Percentiles rank a stretch among this genome's conserved stretches.
Conservation (phyloP, 2,797 vertebrate genomes). For the Odontamblyopus lacepedii region DNA sequence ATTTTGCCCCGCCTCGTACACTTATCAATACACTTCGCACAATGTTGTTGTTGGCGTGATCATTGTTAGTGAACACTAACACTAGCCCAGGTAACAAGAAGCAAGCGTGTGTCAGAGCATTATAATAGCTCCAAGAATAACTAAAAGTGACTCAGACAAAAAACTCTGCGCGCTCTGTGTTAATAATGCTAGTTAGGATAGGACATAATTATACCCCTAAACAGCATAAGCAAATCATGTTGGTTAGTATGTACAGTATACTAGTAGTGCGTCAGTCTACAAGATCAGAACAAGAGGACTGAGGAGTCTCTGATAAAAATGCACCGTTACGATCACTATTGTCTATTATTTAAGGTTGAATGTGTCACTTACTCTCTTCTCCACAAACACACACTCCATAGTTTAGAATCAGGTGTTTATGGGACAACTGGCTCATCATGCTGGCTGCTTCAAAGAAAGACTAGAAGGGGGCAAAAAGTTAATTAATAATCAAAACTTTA, state of each 20-base stretch:
- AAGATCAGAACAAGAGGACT: neutral
- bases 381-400: constrained; percentile 96
- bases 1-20: too few relatives aligned
- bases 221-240: constrained; percentile 8
- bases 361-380: constrained; percentile 90
- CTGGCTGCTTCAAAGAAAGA: constrained; percentile 99
- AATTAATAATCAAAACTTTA: neutral
- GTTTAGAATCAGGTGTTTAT: constrained; percentile 94
- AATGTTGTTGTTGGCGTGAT: too few relatives aligned
- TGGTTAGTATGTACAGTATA: neutral
- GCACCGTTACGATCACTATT: neutral
- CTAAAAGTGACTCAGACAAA: neutral
- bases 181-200: constrained; percentile 12
- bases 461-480: constrained; percentile 59
- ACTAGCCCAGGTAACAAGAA: constrained; percentile 2
- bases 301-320: neutral
- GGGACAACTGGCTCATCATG: constrained; percentile 98
- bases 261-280: neutral
- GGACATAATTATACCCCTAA: constrained; percentile 22
- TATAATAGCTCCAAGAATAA: constrained; percentile 27
- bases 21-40: too few relatives aligned
- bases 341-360: neutral
- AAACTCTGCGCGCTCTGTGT: too few relatives aligned
- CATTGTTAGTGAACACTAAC: too few relatives aligned
- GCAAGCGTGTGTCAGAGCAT: constrained; percentile 12